Conservation (phyloP, 37 sponge, comb jelly and placozoan species). For the Crambe crambe region DNA sequence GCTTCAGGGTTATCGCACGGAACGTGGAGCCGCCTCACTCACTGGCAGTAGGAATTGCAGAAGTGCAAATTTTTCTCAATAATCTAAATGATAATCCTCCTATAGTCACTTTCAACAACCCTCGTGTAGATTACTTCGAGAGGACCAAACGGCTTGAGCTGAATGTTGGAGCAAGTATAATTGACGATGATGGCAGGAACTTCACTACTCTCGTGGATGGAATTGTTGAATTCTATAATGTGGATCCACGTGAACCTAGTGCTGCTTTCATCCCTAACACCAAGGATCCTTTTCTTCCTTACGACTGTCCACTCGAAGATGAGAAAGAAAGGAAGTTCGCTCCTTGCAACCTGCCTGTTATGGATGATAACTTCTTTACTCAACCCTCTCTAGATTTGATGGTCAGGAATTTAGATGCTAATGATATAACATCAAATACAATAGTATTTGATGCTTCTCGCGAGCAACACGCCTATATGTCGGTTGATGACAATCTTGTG, state of each 20-base stretch:
- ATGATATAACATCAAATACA: conserved; percentile 4
- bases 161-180: conserved; percentile 38
- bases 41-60: conserved; percentile 5
- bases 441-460: conserved; percentile 36
- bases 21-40: conserved; percentile 45
- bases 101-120: conserved; percentile 32
- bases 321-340: conserved; percentile 20
- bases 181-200: conserved; percentile 57
- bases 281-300: conserved; percentile 9
- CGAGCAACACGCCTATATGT: conserved; percentile 29
- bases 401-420: not conserved
- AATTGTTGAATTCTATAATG: conserved; percentile 29
- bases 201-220: conserved; percentile 45
- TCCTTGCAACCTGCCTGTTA: conserved; percentile 35
- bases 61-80: conserved; percentile 31
- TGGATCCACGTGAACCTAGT: conserved; percentile 38
- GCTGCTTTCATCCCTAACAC: conserved; percentile 43
- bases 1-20: conserved; percentile 31
- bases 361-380: conserved; percentile 4
- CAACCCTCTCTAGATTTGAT: not conserved
- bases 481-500: not conserved
- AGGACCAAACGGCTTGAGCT: conserved; percentile 11
- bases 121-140: conserved; percentile 25
- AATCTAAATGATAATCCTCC: conserved; percentile 82
- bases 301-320: conserved; percentile 40